phyloP scores from a whole-genome alignment of 2,888 invertebrate genomes.

The Aphidoletes aphidimyza region DNA sequence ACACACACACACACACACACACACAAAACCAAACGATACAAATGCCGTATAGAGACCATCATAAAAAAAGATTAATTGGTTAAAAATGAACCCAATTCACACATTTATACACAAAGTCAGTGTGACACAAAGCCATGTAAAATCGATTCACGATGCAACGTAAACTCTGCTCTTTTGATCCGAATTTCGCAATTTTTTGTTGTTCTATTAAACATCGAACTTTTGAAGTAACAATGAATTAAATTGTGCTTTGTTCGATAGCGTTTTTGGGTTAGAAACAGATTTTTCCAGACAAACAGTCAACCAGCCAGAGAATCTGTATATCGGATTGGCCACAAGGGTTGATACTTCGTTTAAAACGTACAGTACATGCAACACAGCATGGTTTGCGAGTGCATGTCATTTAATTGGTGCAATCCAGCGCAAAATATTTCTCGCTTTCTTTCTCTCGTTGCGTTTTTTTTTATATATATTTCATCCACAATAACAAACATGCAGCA shows the following conservation, averaged over 20 bases:
- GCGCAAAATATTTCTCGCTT: background rate
- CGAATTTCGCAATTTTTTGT: background rate
- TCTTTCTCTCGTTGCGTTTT: background rate
- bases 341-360: background rate
- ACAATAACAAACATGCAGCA: background rate
- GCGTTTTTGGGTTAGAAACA: background rate
- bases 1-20: background rate
- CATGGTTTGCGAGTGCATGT: background rate
- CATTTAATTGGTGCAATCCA: conserved; percentile 19
- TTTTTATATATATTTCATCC: no score
- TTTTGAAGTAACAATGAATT: background rate
- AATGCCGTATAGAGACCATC: background rate
- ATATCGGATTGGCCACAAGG: conserved; percentile 39
- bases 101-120: background rate
- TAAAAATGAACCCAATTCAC: conserved; percentile 53
- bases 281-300: background rate
- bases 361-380: background rate
- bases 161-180: background rate
- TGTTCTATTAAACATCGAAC: background rate
- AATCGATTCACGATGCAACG: background rate
- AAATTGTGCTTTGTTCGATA: background rate
- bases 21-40: no score
- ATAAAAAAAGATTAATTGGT: conserved; percentile 53
- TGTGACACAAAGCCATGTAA: background rate
- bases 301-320: background rate